phyloP scores from a whole-genome alignment of 2,113 vertebrate genomes.

The Craseonycteris thonglongyai region DNA sequence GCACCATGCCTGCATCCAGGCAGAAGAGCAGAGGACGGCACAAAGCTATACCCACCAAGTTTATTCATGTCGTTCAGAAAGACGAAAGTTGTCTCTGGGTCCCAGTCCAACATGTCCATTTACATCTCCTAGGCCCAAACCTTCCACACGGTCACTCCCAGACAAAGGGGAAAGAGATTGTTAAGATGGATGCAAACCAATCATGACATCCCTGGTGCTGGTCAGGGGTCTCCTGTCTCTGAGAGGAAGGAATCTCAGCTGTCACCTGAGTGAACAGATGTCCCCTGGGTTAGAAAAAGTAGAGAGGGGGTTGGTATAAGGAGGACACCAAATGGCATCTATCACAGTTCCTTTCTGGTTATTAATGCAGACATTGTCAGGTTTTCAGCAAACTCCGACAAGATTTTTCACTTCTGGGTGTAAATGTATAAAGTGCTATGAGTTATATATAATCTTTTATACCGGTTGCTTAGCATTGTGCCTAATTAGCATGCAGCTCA shows the following conservation, averaged over 20 bases:
- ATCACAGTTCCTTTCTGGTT: background rate
- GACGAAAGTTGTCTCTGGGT: background rate
- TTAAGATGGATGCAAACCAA: background rate
- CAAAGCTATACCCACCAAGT: background rate
- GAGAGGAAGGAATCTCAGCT: background rate
- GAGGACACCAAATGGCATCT: background rate
- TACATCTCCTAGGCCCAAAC: background rate
- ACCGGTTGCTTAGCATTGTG: background rate
- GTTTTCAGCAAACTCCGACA: background rate
- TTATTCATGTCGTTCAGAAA: background rate
- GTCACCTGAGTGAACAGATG: background rate
- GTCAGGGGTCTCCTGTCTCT: background rate
- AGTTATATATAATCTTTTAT: background rate
- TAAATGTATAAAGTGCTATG: background rate
- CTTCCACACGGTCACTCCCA: background rate
- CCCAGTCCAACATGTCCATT: background rate
- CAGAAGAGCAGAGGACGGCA: background rate
- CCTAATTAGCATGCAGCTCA: background rate
- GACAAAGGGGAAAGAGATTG: background rate
- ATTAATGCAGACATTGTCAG: background rate
- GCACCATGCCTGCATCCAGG: background rate
- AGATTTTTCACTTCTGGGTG: background rate
- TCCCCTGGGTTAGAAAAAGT: background rate
- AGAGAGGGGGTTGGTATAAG: background rate
- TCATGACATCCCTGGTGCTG: background rate